A percentile compares a stretch with the other conserved stretches of the same genome.
These are phyloP conservation scores for Alexandromys fortis DNA, from an alignment of 2,113 vertebrate genomes.

Conservation along the genomic window DNA sequence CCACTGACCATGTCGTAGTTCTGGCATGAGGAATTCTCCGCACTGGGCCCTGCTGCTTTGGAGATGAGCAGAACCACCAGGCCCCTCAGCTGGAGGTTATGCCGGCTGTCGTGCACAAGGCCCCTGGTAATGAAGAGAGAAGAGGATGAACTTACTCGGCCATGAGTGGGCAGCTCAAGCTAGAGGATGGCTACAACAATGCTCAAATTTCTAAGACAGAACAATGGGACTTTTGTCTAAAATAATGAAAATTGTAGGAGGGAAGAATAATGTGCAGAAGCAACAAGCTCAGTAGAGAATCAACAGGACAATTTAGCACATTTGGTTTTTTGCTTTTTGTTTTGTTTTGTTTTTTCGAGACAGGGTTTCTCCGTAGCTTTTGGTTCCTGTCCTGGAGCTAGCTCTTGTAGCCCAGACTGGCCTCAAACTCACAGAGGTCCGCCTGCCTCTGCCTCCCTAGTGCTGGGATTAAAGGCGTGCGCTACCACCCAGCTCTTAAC, in stretches of 20 bases:
- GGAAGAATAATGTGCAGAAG: background rate
- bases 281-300: background rate
- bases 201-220: background rate
- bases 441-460: no score
- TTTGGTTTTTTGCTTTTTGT: no score
- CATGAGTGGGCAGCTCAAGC: background rate
- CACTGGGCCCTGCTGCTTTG: constrained; percentile 94
- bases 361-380: no score
- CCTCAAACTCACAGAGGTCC: no score
- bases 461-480: no score
- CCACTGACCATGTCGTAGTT: constrained; percentile 94
- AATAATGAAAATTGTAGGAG: background rate
- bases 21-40: constrained; percentile 80
- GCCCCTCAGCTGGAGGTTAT: constrained; percentile 95
- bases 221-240: background rate
- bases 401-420: no score
- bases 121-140: constrained; percentile 86
- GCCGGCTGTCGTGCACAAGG: constrained; percentile 92
- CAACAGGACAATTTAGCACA: background rate
- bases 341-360: no score
- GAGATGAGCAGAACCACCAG: constrained; percentile 95
- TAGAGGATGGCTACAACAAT: constrained; percentile 1
- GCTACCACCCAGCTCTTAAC: no score
- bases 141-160: background rate
- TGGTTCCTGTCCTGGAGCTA: no score